Evolutionary conservation across 2,888 invertebrate species (phyloP), one percentile per base, ranked within the genome.

Genomic region (Plagodis dolabraria): DNA sequence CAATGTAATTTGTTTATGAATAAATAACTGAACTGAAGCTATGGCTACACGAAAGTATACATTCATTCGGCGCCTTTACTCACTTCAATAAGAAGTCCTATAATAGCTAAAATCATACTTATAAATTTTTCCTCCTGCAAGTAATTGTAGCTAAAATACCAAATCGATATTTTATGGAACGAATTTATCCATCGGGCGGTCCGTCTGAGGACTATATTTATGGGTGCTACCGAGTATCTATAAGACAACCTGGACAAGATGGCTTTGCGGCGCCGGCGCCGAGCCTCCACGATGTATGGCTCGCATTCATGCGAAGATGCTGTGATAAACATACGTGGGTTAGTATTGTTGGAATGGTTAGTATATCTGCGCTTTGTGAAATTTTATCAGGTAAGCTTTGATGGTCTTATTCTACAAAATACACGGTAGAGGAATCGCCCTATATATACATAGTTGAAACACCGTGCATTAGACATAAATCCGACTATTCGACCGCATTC

Each of bases 101-200:
- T 43, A 43, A 12, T 43, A 12, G 12, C 43, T 43, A 5, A 11
- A 43, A 43, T 43, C 43, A 43, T 22, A 48, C 12, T 45, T 8
- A 53, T 58, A 58, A 53, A 59, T 48, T 42, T 52, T 33, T 57
- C 53, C 47, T 7, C 48, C 6, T 44, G 12, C 53, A 57, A 47
- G 47, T 62, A 65, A 65, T 63, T 57, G 58, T 45, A 22, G 22
- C 22, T 22, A 2, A 52, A 57, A 67, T 61, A 62, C 62, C 56
- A 65, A 63, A 59, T 69, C 60, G 48, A 69, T 65, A 66, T 60
- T 40, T 67, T 61, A 60, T 48, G 48, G 47, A 53, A 53, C 61
- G 65, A 60, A 68, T 69, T 69, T 69, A 69, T 65, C 60, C 58
- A 57, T 60, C 60, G 62, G 51, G 42, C 63, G 50, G 69, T 62